These are phyloP conservation scores for Hymenopus coronatus DNA, from an alignment of 2,888 invertebrate species.

Conservation along the genomic window DNA sequence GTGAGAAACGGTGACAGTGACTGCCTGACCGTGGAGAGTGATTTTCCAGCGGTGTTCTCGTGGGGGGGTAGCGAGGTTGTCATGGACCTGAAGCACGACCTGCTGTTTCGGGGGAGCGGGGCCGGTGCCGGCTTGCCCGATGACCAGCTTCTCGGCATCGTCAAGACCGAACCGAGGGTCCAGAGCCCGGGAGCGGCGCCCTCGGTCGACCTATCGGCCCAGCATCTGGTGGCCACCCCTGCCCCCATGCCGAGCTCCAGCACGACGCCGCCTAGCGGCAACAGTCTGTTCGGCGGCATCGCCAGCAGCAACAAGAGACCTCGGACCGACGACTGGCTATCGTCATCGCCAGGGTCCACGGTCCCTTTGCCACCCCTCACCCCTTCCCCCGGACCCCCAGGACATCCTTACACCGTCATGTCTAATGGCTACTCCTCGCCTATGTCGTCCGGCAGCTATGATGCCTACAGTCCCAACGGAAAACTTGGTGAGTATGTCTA, in stretches of 20 bases:
- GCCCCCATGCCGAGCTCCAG: constrained; percentile 33
- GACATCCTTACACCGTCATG: constrained; percentile 50
- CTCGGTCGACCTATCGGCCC: not conserved
- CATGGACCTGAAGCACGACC: constrained; percentile 65
- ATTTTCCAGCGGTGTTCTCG: not conserved
- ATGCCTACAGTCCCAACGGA: constrained; percentile 85
- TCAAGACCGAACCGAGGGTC: constrained; percentile 51
- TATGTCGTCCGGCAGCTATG: constrained; percentile 79
- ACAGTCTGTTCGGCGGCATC: constrained; percentile 46
- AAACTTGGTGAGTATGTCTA: constrained; percentile 72
- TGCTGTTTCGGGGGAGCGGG: constrained; percentile 55
- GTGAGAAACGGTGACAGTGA: not conserved
- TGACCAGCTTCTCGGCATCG: constrained; percentile 34
- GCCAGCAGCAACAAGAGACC: constrained; percentile 50
- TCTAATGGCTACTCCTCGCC: constrained; percentile 78
- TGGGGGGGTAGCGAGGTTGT: constrained; percentile 8
- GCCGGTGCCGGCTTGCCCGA: constrained; percentile 44
- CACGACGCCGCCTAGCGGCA: constrained; percentile 1
- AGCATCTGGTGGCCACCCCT: constrained; percentile 39
- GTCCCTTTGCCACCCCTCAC: constrained; percentile 54
- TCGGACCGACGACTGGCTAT: constrained; percentile 62
- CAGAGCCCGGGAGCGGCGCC: constrained; percentile 41
- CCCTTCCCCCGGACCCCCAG: constrained; percentile 56
- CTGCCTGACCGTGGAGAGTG: not conserved
- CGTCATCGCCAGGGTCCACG: constrained; percentile 56